Base-by-base conservation (phyloP, 2,888 invertebrate species). In the Sussaba pulchella region DNA sequence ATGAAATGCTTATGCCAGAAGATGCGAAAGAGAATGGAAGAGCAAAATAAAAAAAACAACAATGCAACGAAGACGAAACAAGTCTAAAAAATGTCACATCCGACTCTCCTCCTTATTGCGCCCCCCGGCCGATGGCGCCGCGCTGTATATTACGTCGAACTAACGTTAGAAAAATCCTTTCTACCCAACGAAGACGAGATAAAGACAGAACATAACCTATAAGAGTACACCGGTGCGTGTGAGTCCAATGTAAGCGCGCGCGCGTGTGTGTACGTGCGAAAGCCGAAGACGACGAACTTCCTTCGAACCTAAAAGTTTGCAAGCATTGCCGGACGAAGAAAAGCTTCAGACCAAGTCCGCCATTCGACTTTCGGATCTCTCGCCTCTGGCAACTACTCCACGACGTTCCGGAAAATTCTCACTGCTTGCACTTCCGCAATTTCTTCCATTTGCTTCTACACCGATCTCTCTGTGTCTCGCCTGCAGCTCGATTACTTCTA, bases 71-170 rank as follows among this genome's bases (percentile, higher is more conserved):
- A 5, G 31, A 31, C 31, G 6, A 31, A 31, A 31, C 2, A 31
- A 31, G 31, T 31, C 31, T 31, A 5, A 31, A 31, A 31, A 6
- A 31, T 31, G 31, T 31, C 31, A 31, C 31, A 31, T 31, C 31
- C 6, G 67, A 9, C 71, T 43, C 63, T 63, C 63, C 24, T 64
- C 39, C 54, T 36, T 50, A 63, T 82, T 45, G 39, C 57, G 17
- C 31, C 66, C 66, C 26, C 31, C 17, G 54, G 74, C 64, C 21
- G 59, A 71, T 43, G 71, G 69, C 54, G 71, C 43, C 75, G 77
- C 71, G 77, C 69, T 81, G 61, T 70, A 26, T 75, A 76, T 81
- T 81, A 81, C 78, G 59, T 76, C 73, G 75, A 59, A 81, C 76
- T 69, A 80, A 70, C 79, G 70, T 70, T 57, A 52, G 61, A 69